phyloP scores from a whole-genome alignment of 2,797 vertebrate species.

The Oreonectes daqikongensis region DNA sequence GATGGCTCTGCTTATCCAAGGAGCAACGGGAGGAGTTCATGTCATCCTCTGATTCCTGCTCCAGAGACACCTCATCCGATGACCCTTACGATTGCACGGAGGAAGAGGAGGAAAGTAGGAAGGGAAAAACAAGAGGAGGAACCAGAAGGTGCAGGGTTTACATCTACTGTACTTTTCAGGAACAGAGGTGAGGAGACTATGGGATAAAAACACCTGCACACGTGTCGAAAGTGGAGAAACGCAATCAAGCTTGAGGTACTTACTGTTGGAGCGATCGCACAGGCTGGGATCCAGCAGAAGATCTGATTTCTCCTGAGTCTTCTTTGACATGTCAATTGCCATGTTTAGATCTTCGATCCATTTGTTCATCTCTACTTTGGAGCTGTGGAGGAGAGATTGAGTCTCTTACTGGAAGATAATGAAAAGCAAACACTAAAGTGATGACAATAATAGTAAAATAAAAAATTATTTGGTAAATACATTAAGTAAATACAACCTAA shows the following conservation, averaged over 20 bases:
- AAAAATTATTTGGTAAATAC: too few relatives aligned
- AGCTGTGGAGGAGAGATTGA: conserved; percentile 70
- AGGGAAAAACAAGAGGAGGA: conserved; percentile 11
- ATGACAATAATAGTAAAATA: too few relatives aligned
- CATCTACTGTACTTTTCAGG: conserved; percentile 44
- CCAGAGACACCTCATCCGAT: conserved; percentile 86
- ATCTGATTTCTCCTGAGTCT: conserved; percentile 75
- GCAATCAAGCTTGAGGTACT: conserved; percentile 66
- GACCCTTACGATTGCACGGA: conserved; percentile 75
- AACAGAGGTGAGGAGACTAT: conserved; percentile 23
- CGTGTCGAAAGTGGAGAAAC: not conserved
- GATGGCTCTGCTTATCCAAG: conserved; percentile 87
- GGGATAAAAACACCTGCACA: not conserved
- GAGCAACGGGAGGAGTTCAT: conserved; percentile 81
- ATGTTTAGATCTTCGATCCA: conserved; percentile 93
- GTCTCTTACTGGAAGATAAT: too few relatives aligned
- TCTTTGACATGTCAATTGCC: conserved; percentile 89
- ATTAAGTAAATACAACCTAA: too few relatives aligned
- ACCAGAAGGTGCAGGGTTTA: conserved; percentile 37
- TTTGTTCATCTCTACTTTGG: conserved; percentile 91
- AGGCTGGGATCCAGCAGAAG: conserved; percentile 74
- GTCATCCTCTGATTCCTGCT: conserved; percentile 90
- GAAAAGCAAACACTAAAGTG: too few relatives aligned
- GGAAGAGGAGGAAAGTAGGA: conserved; percentile 3
- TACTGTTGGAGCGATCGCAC: conserved; percentile 81